Evolutionary conservation across 2,113 vertebrate species (phyloP), one percentile per base, ranked within the genome.

Genomic region (Antennarius striatus): DNA sequence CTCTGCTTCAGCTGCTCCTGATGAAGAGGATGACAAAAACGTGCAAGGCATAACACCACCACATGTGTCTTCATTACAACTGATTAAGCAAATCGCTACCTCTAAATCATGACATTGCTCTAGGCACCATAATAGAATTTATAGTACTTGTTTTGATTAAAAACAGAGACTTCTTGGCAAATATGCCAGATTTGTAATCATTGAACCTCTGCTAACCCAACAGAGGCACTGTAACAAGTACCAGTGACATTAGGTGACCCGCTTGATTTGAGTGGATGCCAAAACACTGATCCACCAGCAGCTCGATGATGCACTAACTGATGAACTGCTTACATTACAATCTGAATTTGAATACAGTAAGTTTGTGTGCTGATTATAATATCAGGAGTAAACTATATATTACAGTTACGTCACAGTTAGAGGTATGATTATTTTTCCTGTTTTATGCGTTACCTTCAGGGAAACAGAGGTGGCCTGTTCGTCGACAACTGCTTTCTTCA

Each of bases 401-500:
- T 9, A 29, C 6, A 56, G 48, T 36, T 59, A 50, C 17, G 32
- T n/a, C n/a, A 28, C 1, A 54, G 10, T n/a, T n/a, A n/a, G n/a
- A n/a, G 7, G 43, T n/a, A n/a, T 3, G 15, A 47, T 16, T 1
- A 3, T 14, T 48, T 10, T 4, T 42, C 22, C 52, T 52, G 45
- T 50, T 57, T 16, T 17, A 28, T n/a, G n/a, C 8, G 14, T 16
- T 94, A 99, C 98, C 96, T 99, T 99, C 51, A 98, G 74, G 36
- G 94, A 93, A 17, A 89, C 82, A 40, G 95, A 94, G 82, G 91
- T 96, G 9, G 95, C 95, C 87, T 99, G 97, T 72, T 99, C 98
- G 89, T 99, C 98, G 73, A 99, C 94, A 29, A 99, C 98, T 4
- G 92, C 98, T 76, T 98, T 99, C 85, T 99, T 99, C 83, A 99